Base-by-base conservation (phyloP, 2,888 invertebrate species). In the Pediacus dermestoides region DNA sequence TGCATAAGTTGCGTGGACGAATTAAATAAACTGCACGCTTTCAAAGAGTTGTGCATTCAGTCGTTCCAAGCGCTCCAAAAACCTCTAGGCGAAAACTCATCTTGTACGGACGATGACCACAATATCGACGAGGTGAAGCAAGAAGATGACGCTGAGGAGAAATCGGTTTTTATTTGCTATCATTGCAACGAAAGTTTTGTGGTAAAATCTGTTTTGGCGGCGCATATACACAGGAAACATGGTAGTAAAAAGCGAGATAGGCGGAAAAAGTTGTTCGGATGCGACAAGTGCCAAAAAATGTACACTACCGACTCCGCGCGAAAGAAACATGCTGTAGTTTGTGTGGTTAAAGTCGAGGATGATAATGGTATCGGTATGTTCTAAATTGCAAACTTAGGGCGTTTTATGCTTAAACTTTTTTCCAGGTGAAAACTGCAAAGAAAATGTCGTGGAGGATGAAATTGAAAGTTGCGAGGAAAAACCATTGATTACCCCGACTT, bases 21-120 rank as follows among this genome's bases (percentile, higher is more conserved):
- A 32, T 41, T 65, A n/a, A 50, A 60, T 30, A 48, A 45, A 9
- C 50, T 55, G 1, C 57, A 52, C 35, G 44, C 44, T n/a, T 65
- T 65, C 42, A 51, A 57, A 33, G 47, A 54, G 31, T 39, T 55
- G 14, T 64, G 64, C 44, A 49, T 63, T 12, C 50, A 48, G 10
- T 61, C 63, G 6, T 47, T 52, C 14, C 37, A 37, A 12, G 32
- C 38, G 15, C 47, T 43, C 9, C 50, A 37, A 33, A 30, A 42
- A 18, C n/a, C n/a, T n/a, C n/a, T n/a, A n/a, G n/a, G n/a, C n/a
- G 16, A 42, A 35, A 4, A 22, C 33, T 27, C n/a, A n/a, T n/a
- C n/a, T n/a, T n/a, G n/a, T n/a, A n/a, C n/a, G n/a, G 25, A 42
- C 11, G 37, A 27, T 9, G 36, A 37, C 22, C 33, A 31, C 7